Evolutionary conservation across 2,888 invertebrate species (phyloP), one percentile per base, ranked within the genome.

Genomic region (Eupithecia exiguata): DNA sequence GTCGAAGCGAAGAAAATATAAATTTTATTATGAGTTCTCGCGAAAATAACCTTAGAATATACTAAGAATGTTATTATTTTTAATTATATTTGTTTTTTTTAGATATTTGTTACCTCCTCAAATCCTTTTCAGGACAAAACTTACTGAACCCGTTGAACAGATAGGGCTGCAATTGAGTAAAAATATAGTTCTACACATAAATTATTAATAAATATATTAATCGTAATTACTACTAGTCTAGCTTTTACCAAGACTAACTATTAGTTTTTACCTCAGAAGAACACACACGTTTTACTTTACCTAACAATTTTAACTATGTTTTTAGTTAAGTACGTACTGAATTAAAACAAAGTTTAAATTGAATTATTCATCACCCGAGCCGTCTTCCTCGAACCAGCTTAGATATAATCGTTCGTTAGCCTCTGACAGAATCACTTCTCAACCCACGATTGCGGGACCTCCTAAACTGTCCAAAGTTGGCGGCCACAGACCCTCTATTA

Each of bases 401-500:
- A 65, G n/a, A 65, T 65, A 65, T 18, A 65, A 65, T 38, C 63
- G 63, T 65, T 36, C 36, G 63, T 25, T 62, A 62, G 35, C 62
- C 35, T 38, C 40, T 66, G 66, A 66, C 40, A 66, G 40, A 21
- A 66, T 66, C 66, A 40, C 66, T 66, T 66, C 66, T 66, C 21
- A 14, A 25, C 65, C 66, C 63, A 65, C 63, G 43, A 68, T 71
- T 71, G 21, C 43, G 62, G 53, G 53, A 71, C 61, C 49, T 69
- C 67, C 66, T 66, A 69, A 69, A 69, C 49, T 73, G 69, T 73
- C 72, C 58, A 43, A 67, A 67, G 75, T 70, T 74, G 62, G 49
- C 65, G 68, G 7, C 40, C 69, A 68, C 58, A 72, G 73, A 53
- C 70, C 80, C 79, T 75, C 73, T 70, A 78, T 80, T 78, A 80